phyloP scores from a whole-genome alignment of 2,797 vertebrate species.

The Myotis vivesi region DNA sequence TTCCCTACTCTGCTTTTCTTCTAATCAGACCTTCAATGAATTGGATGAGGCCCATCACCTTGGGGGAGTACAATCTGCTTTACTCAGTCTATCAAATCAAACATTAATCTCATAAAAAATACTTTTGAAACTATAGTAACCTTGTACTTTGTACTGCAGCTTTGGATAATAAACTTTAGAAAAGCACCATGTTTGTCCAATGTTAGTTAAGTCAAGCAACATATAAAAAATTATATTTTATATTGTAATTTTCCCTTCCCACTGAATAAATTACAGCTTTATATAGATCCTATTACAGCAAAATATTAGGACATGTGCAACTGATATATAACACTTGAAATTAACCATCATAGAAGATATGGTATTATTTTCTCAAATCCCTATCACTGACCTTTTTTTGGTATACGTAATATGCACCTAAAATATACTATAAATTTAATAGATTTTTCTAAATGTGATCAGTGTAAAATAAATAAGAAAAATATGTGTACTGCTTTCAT shows the following conservation, averaged over 20 bases:
- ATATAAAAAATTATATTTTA: background rate
- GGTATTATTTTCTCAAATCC: background rate
- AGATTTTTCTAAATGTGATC: too few species aligned
- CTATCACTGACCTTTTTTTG: background rate
- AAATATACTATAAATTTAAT: background rate
- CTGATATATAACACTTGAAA: background rate
- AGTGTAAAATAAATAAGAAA: too few species aligned
- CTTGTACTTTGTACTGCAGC: background rate
- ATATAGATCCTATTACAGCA: background rate
- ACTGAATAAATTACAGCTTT: background rate
- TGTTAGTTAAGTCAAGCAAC: background rate
- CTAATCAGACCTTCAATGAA: background rate
- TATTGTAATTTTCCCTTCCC: background rate
- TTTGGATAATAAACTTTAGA: background rate
- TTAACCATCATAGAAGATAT: background rate
- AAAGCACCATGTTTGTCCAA: background rate
- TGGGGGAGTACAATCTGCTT: background rate
- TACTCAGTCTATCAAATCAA: background rate
- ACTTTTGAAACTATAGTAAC: background rate
- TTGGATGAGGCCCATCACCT: background rate
- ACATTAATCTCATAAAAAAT: background rate
- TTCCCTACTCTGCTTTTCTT: background rate
- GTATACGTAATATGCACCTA: background rate
- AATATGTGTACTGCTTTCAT: too few species aligned
- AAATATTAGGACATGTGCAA: constrained; percentile 42